phyloP scores from a whole-genome alignment of 2,113 vertebrate genomes.

The Phalacrocorax pelagicus region DNA sequence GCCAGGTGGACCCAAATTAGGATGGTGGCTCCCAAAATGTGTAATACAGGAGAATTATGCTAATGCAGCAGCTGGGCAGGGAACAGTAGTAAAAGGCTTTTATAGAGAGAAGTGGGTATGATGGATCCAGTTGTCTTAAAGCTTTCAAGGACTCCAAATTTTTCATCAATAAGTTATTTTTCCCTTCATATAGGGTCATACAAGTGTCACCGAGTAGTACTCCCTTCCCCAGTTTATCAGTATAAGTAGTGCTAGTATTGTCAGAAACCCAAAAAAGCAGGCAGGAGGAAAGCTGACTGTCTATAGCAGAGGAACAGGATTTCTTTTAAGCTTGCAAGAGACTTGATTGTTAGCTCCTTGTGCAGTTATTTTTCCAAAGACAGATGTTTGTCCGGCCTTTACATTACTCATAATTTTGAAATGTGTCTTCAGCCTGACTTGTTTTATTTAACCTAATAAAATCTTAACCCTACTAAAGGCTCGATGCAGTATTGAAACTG shows the following conservation, averaged over 20 bases:
- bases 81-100: background rate
- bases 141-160: background rate
- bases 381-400: background rate
- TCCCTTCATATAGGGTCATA: background rate
- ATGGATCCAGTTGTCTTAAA: background rate
- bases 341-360: background rate
- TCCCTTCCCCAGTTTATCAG: background rate
- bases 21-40: background rate
- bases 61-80: background rate
- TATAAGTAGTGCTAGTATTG: background rate
- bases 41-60: background rate
- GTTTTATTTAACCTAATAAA: background rate
- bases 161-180: background rate
- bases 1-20: background rate
- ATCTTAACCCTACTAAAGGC: background rate
- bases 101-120: background rate
- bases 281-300: background rate
- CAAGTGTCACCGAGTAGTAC: too few relatives aligned
- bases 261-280: background rate
- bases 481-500: background rate
- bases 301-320: background rate
- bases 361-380: background rate
- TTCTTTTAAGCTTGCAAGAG: background rate
- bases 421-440: background rate
- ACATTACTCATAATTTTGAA: background rate